Evolutionary conservation across 2,113 vertebrate genomes (phyloP), one percentile per base, ranked within the genome.

Genomic region (Cyprinodon variegatus): DNA sequence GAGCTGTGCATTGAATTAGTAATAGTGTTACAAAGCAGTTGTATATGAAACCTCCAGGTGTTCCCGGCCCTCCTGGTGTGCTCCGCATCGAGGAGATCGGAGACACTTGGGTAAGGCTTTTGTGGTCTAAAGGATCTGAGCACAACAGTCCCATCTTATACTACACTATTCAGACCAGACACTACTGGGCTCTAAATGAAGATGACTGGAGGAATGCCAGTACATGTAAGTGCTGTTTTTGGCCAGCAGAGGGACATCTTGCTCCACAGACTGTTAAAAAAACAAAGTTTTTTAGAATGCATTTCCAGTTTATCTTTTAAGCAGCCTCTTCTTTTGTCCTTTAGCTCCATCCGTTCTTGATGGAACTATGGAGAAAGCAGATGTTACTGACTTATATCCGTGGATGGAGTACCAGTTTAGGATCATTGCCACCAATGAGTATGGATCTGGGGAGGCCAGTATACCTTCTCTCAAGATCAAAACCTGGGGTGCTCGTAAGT

Each of bases 361-460:
- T 80, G 96, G 96, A 72, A 96, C 94, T 61, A 85, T 94, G 82
- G 97, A 98, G 65, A 91, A 83, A 9, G 96, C 95, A 61, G 96
- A 93, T 36, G 95, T 98, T 48, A 94, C 96, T 5, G 96, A 97
- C 78, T 93, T 99, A 86, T 97, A 96, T 76, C 95, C 97, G 0
- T 99, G 97, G 97, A 96, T 98, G 96, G 95, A 97, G 53, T 99
- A 99, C 79, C 96, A 99, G 86, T 99, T 99, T 87, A 95, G 97
- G 12, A 96, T 98, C 68, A 94, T 96, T 66, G 98, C 98, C 62
- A 95, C 91, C 53, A 99, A 98, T 70, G 97, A 96, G 5, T 2
- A 97, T 81, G 98, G 98, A 14, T 93, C 90, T 0, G 98, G 98
- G 86, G 97, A 99, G 41, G 95, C 96, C 71, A 99, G 97, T 83